These are phyloP conservation scores for Philonicus albiceps DNA, from an alignment of 2,888 invertebrate genomes.

Conservation along the genomic window DNA sequence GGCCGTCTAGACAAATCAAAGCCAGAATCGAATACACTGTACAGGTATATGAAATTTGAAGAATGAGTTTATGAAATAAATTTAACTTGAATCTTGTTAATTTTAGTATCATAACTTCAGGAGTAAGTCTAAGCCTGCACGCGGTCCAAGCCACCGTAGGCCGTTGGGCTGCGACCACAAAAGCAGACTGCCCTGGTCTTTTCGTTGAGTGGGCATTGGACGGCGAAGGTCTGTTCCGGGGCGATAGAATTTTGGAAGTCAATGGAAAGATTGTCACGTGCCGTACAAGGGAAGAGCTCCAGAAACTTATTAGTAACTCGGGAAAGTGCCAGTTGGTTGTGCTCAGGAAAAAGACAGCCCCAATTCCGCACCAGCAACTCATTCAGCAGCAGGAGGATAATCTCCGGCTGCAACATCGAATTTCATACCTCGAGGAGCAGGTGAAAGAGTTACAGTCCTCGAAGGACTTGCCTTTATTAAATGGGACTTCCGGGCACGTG, in stretches of 20 bases:
- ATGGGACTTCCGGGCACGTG: conserved; percentile 64
- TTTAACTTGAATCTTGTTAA: not conserved
- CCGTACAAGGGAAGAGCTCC: conserved; percentile 75
- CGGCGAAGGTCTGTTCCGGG: conserved; percentile 75
- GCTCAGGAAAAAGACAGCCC: conserved; percentile 57
- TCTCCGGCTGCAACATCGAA: conserved; percentile 83
- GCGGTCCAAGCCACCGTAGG: conserved; percentile 75
- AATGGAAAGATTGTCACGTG: conserved; percentile 79
- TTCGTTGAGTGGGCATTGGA: conserved; percentile 86
- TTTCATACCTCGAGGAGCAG: conserved; percentile 89
- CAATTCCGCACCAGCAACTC: conserved; percentile 60
- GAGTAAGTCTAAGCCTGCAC: conserved; percentile 67
- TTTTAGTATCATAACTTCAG: conserved; percentile 60
- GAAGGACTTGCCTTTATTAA: conserved; percentile 52
- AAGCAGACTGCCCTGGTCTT: conserved; percentile 72
- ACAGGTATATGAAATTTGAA: conserved; percentile 64
- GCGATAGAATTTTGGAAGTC: conserved; percentile 80
- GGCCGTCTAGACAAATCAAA: conserved; percentile 77
- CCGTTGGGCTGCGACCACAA: conserved; percentile 75
- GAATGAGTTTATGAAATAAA: not conserved
- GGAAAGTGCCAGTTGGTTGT: conserved; percentile 63
- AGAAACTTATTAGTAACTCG: conserved; percentile 67
- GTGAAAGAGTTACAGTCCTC: conserved; percentile 70
- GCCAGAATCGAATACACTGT: conserved; percentile 67
- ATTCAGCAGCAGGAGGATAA: conserved; percentile 74